Conservation (phyloP, 2,797 vertebrate genomes). For the Hippocampus kuda region DNA sequence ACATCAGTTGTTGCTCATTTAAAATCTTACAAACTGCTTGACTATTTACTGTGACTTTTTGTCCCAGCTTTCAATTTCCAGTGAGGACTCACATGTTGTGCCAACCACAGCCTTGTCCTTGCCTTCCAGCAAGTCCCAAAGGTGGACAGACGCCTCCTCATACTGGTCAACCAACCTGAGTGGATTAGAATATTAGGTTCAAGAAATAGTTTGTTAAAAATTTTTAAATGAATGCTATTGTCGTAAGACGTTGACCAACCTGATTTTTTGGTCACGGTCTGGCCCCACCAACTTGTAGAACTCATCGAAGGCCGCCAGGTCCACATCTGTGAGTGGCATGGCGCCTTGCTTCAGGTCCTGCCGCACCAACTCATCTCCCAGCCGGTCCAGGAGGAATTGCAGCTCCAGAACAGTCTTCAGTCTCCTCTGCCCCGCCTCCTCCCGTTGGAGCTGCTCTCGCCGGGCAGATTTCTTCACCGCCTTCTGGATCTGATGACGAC, state of each 20-base stretch:
- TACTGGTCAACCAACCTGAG: slow-evolving; percentile 86
- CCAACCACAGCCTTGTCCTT: slow-evolving; percentile 90
- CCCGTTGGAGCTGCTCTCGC: slow-evolving; percentile 87
- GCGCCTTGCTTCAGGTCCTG: slow-evolving; percentile 83
- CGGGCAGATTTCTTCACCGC: slow-evolving; percentile 89
- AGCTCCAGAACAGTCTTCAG: slow-evolving; percentile 86
- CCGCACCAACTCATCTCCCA: slow-evolving; percentile 85
- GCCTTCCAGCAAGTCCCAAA: slow-evolving; percentile 91
- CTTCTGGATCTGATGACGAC: slow-evolving; percentile 80
- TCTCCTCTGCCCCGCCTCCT: slow-evolving; percentile 88
- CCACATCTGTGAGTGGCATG: slow-evolving; percentile 75
- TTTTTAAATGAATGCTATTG: neutral
- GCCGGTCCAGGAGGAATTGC: slow-evolving; percentile 84
- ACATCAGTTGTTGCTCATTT: neutral
- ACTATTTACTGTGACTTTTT: neutral
- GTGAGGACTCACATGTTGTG: slow-evolving; percentile 84
- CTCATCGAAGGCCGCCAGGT: slow-evolving; percentile 81
- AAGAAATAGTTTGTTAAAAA: neutral
- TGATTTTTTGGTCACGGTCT: slow-evolving; percentile 82
- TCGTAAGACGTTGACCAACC: slow-evolving; percentile 55
- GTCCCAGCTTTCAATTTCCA: neutral
- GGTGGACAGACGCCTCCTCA: slow-evolving; percentile 86
- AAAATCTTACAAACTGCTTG: neutral
- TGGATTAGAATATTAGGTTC: neutral
- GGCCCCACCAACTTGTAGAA: slow-evolving; percentile 95